Percentiles rank a stretch among this genome's conserved stretches.
Evolutionary conservation across 2,888 invertebrate species (phyloP).

Genomic region (Lacanobia oleracea): DNA sequence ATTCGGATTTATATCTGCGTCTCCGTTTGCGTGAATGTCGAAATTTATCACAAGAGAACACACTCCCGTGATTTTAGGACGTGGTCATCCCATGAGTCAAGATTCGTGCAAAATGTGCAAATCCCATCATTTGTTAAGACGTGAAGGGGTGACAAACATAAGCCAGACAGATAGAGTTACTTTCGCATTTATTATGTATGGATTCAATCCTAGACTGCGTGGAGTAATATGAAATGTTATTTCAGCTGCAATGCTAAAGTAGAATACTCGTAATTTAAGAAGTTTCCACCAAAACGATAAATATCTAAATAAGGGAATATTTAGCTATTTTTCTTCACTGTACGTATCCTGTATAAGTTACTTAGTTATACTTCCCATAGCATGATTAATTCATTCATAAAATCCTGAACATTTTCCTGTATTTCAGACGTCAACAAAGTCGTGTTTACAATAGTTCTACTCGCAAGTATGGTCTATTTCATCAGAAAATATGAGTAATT

Average conservation of each 20-base stretch:
- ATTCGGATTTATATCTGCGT: neutral
- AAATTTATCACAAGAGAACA: too few species aligned
- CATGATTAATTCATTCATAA: conserved; percentile 43
- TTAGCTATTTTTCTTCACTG: neutral
- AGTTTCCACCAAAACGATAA: neutral
- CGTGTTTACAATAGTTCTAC: conserved; percentile 43
- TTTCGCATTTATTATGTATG: too few species aligned
- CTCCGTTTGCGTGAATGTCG: too few species aligned
- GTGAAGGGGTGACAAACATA: too few species aligned
- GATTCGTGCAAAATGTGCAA: too few species aligned
- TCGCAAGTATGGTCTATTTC: conserved; percentile 31
- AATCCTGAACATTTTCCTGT: conserved; percentile 64
- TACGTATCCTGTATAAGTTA: neutral
- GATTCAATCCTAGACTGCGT: neutral
- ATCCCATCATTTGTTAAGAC: too few species aligned
- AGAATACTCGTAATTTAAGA: neutral
- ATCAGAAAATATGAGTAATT: conserved; percentile 57
- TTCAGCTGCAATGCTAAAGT: neutral
- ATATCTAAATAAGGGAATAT: neutral
- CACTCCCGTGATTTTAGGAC: too few species aligned
- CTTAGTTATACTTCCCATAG: neutral
- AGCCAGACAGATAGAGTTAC: too few species aligned
- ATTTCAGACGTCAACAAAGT: conserved; percentile 60
- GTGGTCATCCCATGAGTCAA: too few species aligned
- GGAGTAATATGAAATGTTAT: neutral